These are phyloP conservation scores for Listronotus bonariensis DNA, from an alignment of 1,140 invertebrate genomes.

Conservation along the genomic window DNA sequence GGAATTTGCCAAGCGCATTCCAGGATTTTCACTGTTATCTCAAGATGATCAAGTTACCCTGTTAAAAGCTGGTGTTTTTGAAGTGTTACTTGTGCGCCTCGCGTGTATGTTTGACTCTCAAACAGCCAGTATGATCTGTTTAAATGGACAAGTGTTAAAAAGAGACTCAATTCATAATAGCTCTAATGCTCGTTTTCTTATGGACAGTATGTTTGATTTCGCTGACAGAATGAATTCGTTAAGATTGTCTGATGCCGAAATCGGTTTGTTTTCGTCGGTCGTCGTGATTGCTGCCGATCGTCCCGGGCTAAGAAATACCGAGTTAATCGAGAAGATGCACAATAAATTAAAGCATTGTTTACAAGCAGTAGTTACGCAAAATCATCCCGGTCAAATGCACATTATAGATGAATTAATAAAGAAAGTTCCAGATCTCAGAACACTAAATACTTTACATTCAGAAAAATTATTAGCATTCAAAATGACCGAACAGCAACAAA, in stretches of 20 bases:
- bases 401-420: conserved; percentile 87
- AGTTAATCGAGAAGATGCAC: conserved; percentile 92
- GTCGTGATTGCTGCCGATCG: conserved; percentile 93
- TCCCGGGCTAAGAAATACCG: conserved; percentile 88
- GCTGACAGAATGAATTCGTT: conserved; percentile 91
- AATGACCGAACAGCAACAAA: conserved; percentile 84
- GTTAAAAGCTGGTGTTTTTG: conserved; percentile 94
- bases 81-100: conserved; percentile 88
- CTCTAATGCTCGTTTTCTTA: conserved; percentile 90
- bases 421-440: conserved; percentile 93
- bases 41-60: conserved; percentile 97
- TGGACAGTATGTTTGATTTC: conserved; percentile 97
- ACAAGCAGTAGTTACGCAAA: conserved; percentile 85
- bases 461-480: conserved; percentile 94
- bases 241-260: conserved; percentile 87
- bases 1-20: conserved; percentile 96
- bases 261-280: conserved; percentile 93
- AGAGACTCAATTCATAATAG: conserved; percentile 87
- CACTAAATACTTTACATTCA: conserved; percentile 93
- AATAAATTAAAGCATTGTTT: conserved; percentile 82
- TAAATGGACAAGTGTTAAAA: conserved; percentile 89
- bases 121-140: conserved; percentile 88
- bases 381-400: conserved; percentile 78
- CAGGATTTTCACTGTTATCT: conserved; percentile 90
- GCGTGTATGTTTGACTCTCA: conserved; percentile 93